Base-by-base conservation (phyloP, 2,797 vertebrate genomes). In the Hemibagrus guttatus region DNA sequence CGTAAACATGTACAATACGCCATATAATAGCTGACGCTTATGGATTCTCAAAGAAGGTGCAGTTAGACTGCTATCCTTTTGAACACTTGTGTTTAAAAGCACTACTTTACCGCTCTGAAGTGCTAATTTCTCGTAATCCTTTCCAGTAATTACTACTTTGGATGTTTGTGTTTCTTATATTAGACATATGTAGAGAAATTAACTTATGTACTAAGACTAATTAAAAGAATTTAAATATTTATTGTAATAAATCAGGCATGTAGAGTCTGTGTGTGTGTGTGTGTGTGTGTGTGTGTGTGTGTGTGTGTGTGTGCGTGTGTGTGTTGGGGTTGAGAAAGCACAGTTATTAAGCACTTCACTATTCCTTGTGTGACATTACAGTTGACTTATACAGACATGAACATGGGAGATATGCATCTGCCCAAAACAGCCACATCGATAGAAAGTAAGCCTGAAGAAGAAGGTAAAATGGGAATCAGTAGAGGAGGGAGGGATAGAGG, bases 351-450 rank as follows among this genome's bases (percentile, higher is more conserved):
- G 35, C 31, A 13, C 54, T 58, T 79, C 28, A 17, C 14, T 19
- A 58, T 23, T 79, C 54, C 54, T 59, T 1, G 3, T 54, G 49
- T 54, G n/a, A 75, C 9, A 13, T 52, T 75, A 5, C 31, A 26
- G 85, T 87, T n/a, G 19, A 86, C 85, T 71, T 85, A 49, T 31
- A 86, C 84, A 90, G 83, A 90, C 72, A 54, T 35, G 78, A 59
- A 23, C 21, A 58, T 39, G 84, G 54, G 81, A 90, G 87, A 86
- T 61, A 84, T 87, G 71, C 78, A 86, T 87, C 78, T 46, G 86
- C 66, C 82, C 75, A 78, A 90, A 88, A 87, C 87, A 83, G 84
- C 56, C 28, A 68, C 64, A 83, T 61, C 13, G 46, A 83, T 59
- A 46, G n/a, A 76, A 72, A 87, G 28, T 46, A 28, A 84, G 71